phyloP scores from a whole-genome alignment of 2,797 vertebrate genomes.

The Poecile montanus region DNA sequence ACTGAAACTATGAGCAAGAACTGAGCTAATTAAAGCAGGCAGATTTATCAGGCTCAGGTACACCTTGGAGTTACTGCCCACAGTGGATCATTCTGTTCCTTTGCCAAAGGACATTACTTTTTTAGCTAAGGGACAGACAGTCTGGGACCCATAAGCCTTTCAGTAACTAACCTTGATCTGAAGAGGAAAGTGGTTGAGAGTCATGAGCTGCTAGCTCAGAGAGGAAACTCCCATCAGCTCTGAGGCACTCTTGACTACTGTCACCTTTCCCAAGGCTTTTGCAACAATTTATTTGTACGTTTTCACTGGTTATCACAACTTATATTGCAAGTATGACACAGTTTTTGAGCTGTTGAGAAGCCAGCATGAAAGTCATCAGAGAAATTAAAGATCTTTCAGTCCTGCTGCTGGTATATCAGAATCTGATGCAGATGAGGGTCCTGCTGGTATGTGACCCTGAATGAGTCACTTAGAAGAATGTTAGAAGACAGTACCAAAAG shows the following conservation, averaged over 20 bases:
- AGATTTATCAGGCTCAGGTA: not conserved
- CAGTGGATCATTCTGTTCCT: not conserved
- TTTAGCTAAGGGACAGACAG: not conserved
- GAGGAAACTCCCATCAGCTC: not conserved
- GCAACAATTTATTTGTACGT: not conserved
- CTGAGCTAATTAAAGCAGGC: not conserved
- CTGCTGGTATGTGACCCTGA: not conserved
- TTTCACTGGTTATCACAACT: not conserved
- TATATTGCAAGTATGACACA: not conserved
- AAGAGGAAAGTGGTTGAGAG: not conserved
- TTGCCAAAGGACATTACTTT: slow-evolving; percentile 4
- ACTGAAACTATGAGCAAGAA: slow-evolving; percentile 55
- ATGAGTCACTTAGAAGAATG: not conserved
- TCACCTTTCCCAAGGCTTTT: not conserved
- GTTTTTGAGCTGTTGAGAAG: not conserved
- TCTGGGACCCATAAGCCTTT: not conserved
- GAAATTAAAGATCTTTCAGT: not conserved
- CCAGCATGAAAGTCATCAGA: not conserved
- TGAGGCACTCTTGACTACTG: not conserved
- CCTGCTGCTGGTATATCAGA: not conserved
- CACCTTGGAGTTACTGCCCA: not conserved
- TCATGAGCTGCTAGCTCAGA: not conserved
- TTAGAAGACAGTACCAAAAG: not conserved
- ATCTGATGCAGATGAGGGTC: not conserved
- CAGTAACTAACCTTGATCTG: not conserved